These are phyloP conservation scores for Cardiocondyla obscurior DNA, from an alignment of 1,140 invertebrate species.

Conservation along the genomic window DNA sequence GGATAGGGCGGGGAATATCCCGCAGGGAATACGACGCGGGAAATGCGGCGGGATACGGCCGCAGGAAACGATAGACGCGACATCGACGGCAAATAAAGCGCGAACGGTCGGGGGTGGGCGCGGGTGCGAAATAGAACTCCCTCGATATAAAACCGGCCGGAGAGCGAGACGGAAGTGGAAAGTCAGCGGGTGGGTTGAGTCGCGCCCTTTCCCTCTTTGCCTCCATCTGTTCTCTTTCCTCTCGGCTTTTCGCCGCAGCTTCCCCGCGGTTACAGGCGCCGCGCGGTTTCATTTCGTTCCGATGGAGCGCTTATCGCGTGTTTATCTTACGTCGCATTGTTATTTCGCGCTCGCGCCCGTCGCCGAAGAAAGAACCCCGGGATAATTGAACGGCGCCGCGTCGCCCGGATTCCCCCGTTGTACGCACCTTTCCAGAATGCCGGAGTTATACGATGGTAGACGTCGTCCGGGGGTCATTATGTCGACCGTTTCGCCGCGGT, in stretches of 20 bases:
- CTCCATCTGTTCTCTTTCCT: no score
- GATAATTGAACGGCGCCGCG: conserved; percentile 77
- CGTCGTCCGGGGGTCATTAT: conserved; percentile 39
- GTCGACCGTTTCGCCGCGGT: background rate
- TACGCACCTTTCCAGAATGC: background rate
- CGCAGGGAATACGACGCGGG: conserved; percentile 2
- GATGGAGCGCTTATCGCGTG: conserved; percentile 71
- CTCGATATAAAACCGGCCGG: conserved; percentile 35
- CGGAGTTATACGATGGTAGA: conserved; percentile 17
- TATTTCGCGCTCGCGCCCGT: conserved; percentile 69
- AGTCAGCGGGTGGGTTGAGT: conserved; percentile 57
- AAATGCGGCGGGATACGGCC: background rate
- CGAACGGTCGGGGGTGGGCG: background rate
- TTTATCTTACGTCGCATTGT: conserved; percentile 79
- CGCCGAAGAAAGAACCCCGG: conserved; percentile 71
- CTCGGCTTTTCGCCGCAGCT: background rate
- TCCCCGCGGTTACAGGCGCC: conserved; percentile 12
- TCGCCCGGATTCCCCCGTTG: conserved; percentile 69
- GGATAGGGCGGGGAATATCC: background rate
- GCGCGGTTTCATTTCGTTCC: conserved; percentile 76
- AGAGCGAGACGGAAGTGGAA: conserved; percentile 13
- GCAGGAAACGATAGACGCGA: conserved; percentile 38
- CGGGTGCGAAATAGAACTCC: background rate
- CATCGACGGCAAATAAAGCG: conserved; percentile 49
- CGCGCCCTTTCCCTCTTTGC: no score